Conservation (phyloP, 53 echinoderm and acorn worm species). For the Astropecten irregularis region DNA sequence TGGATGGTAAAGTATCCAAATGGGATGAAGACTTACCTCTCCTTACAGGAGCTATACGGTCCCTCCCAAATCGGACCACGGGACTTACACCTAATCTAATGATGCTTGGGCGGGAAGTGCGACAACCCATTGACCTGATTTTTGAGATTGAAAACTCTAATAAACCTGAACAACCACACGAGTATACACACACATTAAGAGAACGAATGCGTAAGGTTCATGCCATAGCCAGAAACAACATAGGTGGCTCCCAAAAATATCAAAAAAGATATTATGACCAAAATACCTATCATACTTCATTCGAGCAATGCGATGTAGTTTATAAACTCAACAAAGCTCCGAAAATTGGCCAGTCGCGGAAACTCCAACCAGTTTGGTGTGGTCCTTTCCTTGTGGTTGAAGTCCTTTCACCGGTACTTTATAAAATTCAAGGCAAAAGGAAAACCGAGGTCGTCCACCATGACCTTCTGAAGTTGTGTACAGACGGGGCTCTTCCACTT, state of each 20-base stretch:
- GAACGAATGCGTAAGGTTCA: slow-evolving; percentile 8
- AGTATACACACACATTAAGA: not conserved
- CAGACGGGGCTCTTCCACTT: not conserved
- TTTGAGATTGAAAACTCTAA: not conserved
- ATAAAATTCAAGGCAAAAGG: not conserved
- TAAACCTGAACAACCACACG: not conserved
- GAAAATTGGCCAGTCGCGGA: not conserved
- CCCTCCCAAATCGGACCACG: not conserved
- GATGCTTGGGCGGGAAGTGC: slow-evolving; percentile 6
- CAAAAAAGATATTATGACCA: slow-evolving; percentile 17
- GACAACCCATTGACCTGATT: not conserved
- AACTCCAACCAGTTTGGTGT: slow-evolving; percentile 24
- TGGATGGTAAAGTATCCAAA: slow-evolving; percentile 20
- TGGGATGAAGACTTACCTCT: slow-evolving; percentile 19
- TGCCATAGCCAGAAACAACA: slow-evolving; percentile 3
- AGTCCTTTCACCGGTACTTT: not conserved
- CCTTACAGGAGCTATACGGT: not conserved
- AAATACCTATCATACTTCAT: not conserved
- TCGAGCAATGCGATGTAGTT: not conserved
- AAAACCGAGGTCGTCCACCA: not conserved
- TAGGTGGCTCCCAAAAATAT: slow-evolving; percentile 3
- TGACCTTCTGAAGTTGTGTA: not conserved
- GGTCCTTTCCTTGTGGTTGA: slow-evolving; percentile 2
- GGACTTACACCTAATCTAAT: slow-evolving; percentile 10
- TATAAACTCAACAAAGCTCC: not conserved